These are phyloP conservation scores for Sebastes flavidus DNA, from an alignment of 2,797 vertebrate genomes.

Conservation along the genomic window DNA sequence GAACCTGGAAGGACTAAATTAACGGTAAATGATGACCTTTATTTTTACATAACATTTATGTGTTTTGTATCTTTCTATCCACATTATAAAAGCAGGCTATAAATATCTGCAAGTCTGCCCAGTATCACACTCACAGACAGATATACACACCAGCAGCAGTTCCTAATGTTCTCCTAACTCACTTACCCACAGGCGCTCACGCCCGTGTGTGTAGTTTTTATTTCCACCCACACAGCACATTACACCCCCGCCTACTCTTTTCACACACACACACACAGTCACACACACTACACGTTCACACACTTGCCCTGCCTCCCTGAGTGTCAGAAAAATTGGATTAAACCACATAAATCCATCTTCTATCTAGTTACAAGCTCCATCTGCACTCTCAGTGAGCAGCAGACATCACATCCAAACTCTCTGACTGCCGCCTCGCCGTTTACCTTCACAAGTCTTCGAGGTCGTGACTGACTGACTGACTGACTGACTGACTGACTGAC, in stretches of 20 bases:
- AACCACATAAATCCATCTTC: slow-evolving; percentile 51
- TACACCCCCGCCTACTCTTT: slow-evolving; percentile 11
- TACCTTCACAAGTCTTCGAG: not conserved
- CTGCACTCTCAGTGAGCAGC: slow-evolving; percentile 8
- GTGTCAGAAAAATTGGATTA: slow-evolving; percentile 54
- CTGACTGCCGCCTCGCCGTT: not conserved
- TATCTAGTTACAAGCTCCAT: slow-evolving; percentile 51
- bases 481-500: not conserved
- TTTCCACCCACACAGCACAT: slow-evolving; percentile 50
- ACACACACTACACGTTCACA: slow-evolving; percentile 2
- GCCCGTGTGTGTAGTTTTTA: slow-evolving; percentile 31
- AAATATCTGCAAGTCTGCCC: not conserved
- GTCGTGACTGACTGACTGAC: not conserved
- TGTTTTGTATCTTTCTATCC: not conserved
- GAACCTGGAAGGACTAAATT: not conserved
- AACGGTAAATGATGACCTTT: not conserved
- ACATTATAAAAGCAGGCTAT: not conserved
- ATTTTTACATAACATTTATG: not conserved
- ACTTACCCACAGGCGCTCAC: slow-evolving; percentile 50
- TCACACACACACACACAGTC: not conserved
- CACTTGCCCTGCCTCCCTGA: slow-evolving; percentile 19
- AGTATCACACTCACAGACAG: not conserved
- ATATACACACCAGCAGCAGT: slow-evolving; percentile 1
- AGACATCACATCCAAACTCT: not conserved
- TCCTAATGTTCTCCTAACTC: slow-evolving; percentile 59